Conservation (phyloP, 2,797 vertebrate species). For the Picus viridis region DNA sequence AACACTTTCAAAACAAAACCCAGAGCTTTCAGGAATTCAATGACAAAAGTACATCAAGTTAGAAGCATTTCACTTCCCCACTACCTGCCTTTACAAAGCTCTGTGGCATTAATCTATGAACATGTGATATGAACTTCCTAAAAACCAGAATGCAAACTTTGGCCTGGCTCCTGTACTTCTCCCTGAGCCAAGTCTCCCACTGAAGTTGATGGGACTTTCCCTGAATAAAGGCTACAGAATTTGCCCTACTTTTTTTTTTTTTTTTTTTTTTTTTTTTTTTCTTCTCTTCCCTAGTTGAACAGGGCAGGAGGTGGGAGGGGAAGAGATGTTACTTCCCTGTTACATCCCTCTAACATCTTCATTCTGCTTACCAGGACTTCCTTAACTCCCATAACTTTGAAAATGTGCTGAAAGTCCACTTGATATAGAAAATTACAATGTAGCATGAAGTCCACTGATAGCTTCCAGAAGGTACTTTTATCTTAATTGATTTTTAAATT, state of each 20-base stretch:
- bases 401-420: neutral
- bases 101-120: neutral
- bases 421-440: neutral
- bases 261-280: neutral
- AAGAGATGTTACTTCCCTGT: neutral
- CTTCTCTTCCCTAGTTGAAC: neutral
- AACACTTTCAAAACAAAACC: neutral
- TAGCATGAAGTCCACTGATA: neutral
- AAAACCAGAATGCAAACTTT: constrained; percentile 12
- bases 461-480: neutral
- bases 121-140: neutral
- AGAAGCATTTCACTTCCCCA: neutral
- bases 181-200: neutral
- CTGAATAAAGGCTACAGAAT: neutral
- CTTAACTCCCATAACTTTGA: neutral
- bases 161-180: neutral
- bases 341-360: neutral
- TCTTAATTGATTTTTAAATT: neutral
- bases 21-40: neutral
- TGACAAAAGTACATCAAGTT: neutral
- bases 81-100: neutral
- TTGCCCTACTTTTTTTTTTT: neutral
- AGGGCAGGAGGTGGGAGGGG: neutral
- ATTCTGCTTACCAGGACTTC: neutral
- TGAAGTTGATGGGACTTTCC: constrained; percentile 7